Base-by-base conservation (phyloP, 2,888 invertebrate genomes). In the Pseudanteris insignis region DNA sequence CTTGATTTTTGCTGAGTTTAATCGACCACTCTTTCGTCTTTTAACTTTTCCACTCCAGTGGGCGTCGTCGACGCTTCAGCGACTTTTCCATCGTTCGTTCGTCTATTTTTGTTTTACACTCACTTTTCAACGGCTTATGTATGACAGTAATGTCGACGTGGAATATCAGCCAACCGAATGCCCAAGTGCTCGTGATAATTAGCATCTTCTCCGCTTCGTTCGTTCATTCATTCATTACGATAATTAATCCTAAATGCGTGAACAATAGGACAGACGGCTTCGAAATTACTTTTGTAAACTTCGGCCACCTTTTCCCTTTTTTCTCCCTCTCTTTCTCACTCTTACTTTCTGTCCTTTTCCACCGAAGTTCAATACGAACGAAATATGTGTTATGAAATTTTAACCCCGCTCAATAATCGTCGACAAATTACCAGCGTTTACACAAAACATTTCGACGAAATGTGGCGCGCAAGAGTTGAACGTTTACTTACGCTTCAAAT, bases 11-110 rank as follows among this genome's bases (percentile, higher is more conserved):
- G 53, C 61, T 47, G 57, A 66, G 66, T 73, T 68, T 69, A 72
- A 73, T 67, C 68, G 67, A 62, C 65, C 67, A 50, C 48, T 43
- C 48, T 59, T 64, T 65, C 63, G 63, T 57, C 58, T 54, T 64
- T 46, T 63, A 71, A 72, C 68, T 71, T 72, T 73, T 68, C 69
- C 66, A 70, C 59, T 59, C 14, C 46, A 63, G 38, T 59, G 38
- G 38, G 18, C 43, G n/a, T 25, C 28, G 48, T 30, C 40, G 43
- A 50, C 46, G 46, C 33, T 59, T 43, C 41, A 37, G 12, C 36
- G 33, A 37, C 33, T 59, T 54, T 36, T 34, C 14, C 34, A 13
- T 24, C 7, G 14, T 12, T 32, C 44, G 5, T 26, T 12, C 25
- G 15, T 24, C 24, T 58, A 50, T 48, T 63, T 63, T 51, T 38